Base-by-base conservation (phyloP, 2,888 invertebrate species). In the Acleris cristana region DNA sequence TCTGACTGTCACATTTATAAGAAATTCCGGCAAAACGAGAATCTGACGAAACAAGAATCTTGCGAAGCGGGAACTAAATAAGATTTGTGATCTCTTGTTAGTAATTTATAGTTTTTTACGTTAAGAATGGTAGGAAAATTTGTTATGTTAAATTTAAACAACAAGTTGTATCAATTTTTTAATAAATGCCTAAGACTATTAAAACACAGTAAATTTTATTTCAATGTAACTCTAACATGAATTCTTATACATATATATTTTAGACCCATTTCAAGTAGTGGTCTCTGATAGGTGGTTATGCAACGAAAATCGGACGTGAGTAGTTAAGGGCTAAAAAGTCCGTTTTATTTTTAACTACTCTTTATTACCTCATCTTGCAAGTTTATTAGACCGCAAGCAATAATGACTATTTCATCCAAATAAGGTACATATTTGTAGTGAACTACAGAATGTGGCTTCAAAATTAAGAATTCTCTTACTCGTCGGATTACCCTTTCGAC, bases 321-420 rank as follows among this genome's bases (percentile, higher is more conserved):
- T 26, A 26, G 26, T 26, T 26, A 26, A 26, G 26, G 26, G 26
- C 26, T 26, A 49, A 49, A 49, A 49, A 18, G 18, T 18, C 8
- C 8, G 26, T 56, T 23, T 21, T 52, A 21, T 44, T 52, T 53
- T 58, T 18, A 49, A 49, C n/a, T n/a, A 49, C 49, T n/a, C 49
- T 64, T 65, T 65, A 65, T 65, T 54, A 59, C 45, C 23, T 65
- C 65, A 18, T 44, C 49, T 30, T 65, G 65, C 45, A 65, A 52
- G 51, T 64, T 64, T 23, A 64, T 58, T 14, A 64, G 26, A 8
- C 58, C 64, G 51, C 58, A 64, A 30, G 65, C 65, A 26, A 65
- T 65, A 10, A 53, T 14, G 4, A 65, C 54, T 18, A 65, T 59
- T 45, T 65, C 30, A 30, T 65, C 48, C 16, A 59, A 34, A 18